A percentile compares a stretch with the other conserved stretches of the same genome.
Conservation (phyloP, 2,797 vertebrate species). For the Erethizon dorsatum region DNA sequence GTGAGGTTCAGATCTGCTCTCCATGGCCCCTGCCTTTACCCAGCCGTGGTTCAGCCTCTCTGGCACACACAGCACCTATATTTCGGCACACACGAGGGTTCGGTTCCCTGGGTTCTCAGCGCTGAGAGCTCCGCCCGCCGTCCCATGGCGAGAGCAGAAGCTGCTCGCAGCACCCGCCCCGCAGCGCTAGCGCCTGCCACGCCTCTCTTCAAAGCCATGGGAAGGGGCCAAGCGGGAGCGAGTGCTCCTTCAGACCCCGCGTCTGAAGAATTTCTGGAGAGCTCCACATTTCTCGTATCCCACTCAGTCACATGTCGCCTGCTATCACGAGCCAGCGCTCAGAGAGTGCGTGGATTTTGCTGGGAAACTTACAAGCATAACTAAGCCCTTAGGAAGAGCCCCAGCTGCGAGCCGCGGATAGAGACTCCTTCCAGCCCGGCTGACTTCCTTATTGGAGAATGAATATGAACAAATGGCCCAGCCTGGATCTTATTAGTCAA, state of each 20-base stretch:
- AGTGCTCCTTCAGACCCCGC: not conserved
- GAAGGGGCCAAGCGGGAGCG: not conserved
- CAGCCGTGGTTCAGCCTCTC: accelerated
- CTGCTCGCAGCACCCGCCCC: accelerated
- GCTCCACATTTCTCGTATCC: not conserved
- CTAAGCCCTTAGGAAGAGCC: not conserved
- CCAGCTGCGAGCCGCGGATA: slow-evolving; percentile 8
- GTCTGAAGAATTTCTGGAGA: not conserved
- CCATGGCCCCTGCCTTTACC: accelerated
- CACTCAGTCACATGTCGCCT: not conserved
- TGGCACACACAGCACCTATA: too few relatives aligned
- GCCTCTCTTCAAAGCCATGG: not conserved
- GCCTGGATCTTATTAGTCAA: not conserved
- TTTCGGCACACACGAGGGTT: not conserved
- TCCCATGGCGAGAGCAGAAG: not conserved
- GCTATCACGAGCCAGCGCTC: not conserved
- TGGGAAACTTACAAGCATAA: slow-evolving; percentile 7
- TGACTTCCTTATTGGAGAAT: slow-evolving; percentile 38
- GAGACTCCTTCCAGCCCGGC: not conserved
- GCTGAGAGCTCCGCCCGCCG: accelerated
- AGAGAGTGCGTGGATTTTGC: not conserved
- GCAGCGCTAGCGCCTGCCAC: accelerated
- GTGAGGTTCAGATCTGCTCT: not conserved
- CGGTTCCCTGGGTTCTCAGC: accelerated
- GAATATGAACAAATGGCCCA: not conserved